Conservation (phyloP, 2,888 invertebrate species). For the Brenthis daphne region DNA sequence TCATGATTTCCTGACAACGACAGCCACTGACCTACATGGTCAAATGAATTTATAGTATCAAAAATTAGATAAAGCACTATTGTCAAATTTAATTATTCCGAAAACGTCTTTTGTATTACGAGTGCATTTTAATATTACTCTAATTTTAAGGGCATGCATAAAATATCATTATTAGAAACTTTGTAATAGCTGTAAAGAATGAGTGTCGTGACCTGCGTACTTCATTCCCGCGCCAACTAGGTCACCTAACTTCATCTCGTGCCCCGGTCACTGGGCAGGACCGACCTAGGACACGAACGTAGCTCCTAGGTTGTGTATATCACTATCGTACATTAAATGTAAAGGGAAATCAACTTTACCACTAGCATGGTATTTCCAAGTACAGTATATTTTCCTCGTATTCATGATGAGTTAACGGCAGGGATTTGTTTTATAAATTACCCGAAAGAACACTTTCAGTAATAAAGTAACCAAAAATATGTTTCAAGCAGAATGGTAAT, state of each 20-base stretch:
- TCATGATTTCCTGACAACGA: constrained; percentile 57
- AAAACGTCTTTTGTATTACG: background rate
- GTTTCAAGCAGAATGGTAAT: constrained; percentile 51
- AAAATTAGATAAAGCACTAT: constrained; percentile 15
- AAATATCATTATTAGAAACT: background rate
- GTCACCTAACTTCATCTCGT: constrained; percentile 68
- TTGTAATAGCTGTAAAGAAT: constrained; percentile 19
- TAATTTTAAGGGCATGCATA: background rate
- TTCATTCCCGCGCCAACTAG: constrained; percentile 62
- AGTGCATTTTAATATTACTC: background rate
- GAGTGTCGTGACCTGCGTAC: constrained; percentile 49
- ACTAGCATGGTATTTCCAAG: constrained; percentile 14
- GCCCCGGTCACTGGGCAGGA: constrained; percentile 54
- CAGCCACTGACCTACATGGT: constrained; percentile 58
- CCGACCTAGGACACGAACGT: constrained; percentile 40
- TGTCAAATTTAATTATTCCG: constrained; percentile 1
- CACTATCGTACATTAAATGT: background rate
- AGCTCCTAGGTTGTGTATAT: background rate
- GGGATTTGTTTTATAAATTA: constrained; percentile 13
- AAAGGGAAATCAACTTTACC: background rate
- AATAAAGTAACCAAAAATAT: constrained; percentile 36
- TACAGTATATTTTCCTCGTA: constrained; percentile 19
- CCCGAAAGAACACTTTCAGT: constrained; percentile 36
- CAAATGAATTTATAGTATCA: constrained; percentile 51
- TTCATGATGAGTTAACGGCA: constrained; percentile 25